Evolutionary conservation across 2,888 invertebrate species (phyloP).

Genomic region (Gasteruption jaculator): DNA sequence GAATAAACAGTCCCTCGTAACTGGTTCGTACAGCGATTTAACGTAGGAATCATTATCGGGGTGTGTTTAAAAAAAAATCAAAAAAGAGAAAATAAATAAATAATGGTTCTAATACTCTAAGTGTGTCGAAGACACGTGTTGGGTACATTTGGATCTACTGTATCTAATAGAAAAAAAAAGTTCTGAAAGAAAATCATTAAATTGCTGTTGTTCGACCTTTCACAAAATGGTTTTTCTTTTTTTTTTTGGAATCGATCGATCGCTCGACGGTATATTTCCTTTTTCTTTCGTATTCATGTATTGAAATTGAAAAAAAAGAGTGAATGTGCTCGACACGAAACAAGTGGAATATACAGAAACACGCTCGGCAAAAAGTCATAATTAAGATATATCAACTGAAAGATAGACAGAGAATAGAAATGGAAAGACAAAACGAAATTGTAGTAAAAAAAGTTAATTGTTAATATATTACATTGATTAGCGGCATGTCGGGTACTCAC

Average conservation of each 20-base stretch:
- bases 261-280: constrained; percentile 17
- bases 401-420: constrained; percentile 19
- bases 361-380: too few species aligned
- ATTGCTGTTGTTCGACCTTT: too few species aligned
- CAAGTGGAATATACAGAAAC: constrained; percentile 42
- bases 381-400: constrained; percentile 14
- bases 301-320: too few species aligned
- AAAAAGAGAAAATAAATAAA: too few species aligned
- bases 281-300: constrained; percentile 21
- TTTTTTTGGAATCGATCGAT: constrained; percentile 32
- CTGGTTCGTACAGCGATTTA: too few species aligned
- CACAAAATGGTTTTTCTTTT: constrained; percentile 16
- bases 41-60: too few species aligned
- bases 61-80: too few species aligned
- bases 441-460: constrained; percentile 33
- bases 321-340: constrained; percentile 46
- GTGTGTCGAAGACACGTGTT: not conserved
- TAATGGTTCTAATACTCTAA: too few species aligned
- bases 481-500: constrained; percentile 51
- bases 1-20: too few species aligned
- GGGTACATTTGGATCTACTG: not conserved
- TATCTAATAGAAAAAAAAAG: too few species aligned
- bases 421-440: constrained; percentile 28
- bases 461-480: constrained; percentile 48
- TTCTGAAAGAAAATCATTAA: too few species aligned